Evolutionary conservation across 1,140 invertebrate genomes (phyloP).

Genomic region (Drosophila novamexicana): DNA sequence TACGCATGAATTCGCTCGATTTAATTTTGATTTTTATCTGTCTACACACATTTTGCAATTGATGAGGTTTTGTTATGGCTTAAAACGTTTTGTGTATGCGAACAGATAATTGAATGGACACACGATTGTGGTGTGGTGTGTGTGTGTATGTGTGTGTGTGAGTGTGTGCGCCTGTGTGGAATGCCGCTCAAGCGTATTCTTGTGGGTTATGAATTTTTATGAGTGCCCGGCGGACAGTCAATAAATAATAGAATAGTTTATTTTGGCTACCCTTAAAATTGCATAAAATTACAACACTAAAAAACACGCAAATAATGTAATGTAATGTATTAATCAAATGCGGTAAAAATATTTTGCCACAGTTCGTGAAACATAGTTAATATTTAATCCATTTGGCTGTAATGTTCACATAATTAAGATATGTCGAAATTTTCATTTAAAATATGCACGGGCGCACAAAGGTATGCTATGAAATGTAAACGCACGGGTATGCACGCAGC

Average conservation of each 20-base stretch:
- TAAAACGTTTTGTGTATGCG: conserved; percentile 14
- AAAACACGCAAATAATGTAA: conserved; percentile 18
- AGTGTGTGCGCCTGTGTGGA: conserved; percentile 5
- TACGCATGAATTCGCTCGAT: conserved; percentile 76
- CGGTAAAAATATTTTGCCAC: conserved; percentile 18
- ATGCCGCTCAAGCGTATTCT: conserved; percentile 50
- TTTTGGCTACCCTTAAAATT: conserved; percentile 30
- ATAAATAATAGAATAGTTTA: conserved; percentile 68
- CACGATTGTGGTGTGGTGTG: conserved; percentile 19
- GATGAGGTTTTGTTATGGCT: conserved; percentile 43
- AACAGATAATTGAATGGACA: conserved; percentile 68
- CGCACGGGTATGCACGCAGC: conserved; percentile 4
- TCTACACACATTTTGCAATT: conserved; percentile 38
- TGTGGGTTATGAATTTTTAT: conserved; percentile 75
- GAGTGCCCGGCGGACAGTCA: conserved; percentile 28
- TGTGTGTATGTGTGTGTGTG: neutral
- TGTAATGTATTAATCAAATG: conserved; percentile 34
- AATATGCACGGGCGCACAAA: conserved; percentile 42
- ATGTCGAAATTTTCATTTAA: conserved; percentile 51
- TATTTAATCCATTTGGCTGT: conserved; percentile 67
- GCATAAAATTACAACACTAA: conserved; percentile 32
- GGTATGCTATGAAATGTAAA: conserved; percentile 42
- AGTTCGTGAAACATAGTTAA: conserved; percentile 50
- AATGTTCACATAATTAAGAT: conserved; percentile 73
- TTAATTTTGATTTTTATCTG: conserved; percentile 76